Conservation (phyloP, 23 tunicate genomes). For the Trididemnum nubilum region DNA sequence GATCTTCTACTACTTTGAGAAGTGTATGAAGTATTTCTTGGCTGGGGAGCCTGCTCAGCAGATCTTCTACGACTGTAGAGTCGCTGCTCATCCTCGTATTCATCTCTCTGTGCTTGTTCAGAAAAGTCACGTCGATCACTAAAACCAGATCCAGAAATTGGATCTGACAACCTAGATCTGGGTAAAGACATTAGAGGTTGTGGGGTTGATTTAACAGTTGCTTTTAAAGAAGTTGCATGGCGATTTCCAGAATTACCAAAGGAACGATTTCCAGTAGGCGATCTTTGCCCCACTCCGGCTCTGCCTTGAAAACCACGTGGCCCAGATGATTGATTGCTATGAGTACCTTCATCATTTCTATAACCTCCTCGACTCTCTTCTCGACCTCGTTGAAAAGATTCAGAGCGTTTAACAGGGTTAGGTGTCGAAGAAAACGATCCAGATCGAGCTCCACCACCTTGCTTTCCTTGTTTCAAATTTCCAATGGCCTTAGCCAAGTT, state of each 20-base stretch:
- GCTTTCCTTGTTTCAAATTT: conserved; percentile 20
- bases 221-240: conserved; percentile 13
- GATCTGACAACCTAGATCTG: conserved; percentile 10
- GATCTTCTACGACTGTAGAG: conserved; percentile 8
- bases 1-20: conserved; percentile 38
- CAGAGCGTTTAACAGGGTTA: background rate
- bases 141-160: conserved; percentile 1
- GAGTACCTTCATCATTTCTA: conserved; percentile 14
- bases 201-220: conserved; percentile 19
- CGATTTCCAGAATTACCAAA: background rate
- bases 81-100: conserved; percentile 16
- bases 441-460: background rate
- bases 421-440: background rate
- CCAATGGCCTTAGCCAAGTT: conserved; percentile 63
- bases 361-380: conserved; percentile 2
- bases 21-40: conserved; percentile 8
- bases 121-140: conserved; percentile 9
- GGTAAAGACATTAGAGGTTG: background rate
- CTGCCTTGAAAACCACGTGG: background rate
- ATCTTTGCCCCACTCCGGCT: background rate
- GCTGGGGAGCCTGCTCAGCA: conserved; percentile 23
- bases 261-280: background rate
- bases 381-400: conserved; percentile 8
- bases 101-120: background rate
- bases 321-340: background rate